Evolutionary conservation across 1,140 invertebrate species (phyloP).

Genomic region (Halictus rubicundus): DNA sequence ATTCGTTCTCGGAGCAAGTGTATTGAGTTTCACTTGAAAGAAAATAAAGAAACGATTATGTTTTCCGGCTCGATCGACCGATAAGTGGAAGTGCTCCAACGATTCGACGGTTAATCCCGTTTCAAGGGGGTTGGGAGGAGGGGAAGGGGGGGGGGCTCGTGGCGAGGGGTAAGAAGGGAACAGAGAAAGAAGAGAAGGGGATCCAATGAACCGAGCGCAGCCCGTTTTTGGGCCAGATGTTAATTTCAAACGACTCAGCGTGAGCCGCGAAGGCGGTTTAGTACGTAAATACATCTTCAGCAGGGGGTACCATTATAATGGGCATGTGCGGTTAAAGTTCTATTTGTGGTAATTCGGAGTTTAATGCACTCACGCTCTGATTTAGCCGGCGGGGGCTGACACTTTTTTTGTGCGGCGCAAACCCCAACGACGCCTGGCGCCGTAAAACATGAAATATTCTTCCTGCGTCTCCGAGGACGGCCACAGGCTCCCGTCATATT

Average conservation of each 20-base stretch:
- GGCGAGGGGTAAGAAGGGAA: too few relatives aligned
- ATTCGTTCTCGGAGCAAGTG: neutral
- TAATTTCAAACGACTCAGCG: constrained; percentile 76
- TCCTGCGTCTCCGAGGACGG: constrained; percentile 62
- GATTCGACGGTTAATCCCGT: constrained; percentile 29
- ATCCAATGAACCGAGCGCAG: constrained; percentile 60
- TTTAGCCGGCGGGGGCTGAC: constrained; percentile 68
- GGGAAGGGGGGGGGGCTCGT: neutral
- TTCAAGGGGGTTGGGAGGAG: constrained; percentile 7
- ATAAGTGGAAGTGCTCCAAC: neutral
- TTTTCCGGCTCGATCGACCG: constrained; percentile 25
- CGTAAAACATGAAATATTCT: constrained; percentile 74
- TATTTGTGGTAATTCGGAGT: constrained; percentile 81
- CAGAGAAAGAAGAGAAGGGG: constrained; percentile 44
- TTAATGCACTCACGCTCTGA: constrained; percentile 77
- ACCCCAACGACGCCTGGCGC: constrained; percentile 61
- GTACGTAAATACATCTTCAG: constrained; percentile 79
- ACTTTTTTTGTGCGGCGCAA: constrained; percentile 60
- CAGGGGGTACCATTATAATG: constrained; percentile 80
- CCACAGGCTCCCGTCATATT: constrained; percentile 25
- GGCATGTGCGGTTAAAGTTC: constrained; percentile 79
- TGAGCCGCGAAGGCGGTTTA: constrained; percentile 76
- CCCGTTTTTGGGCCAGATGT: constrained; percentile 76
- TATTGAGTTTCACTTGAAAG: constrained; percentile 6
- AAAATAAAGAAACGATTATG: constrained; percentile 2